A percentile compares a stretch with the other conserved stretches of the same genome.
Evolutionary conservation across 2,113 vertebrate genomes (phyloP).

Genomic region (Cromileptes altivelis): DNA sequence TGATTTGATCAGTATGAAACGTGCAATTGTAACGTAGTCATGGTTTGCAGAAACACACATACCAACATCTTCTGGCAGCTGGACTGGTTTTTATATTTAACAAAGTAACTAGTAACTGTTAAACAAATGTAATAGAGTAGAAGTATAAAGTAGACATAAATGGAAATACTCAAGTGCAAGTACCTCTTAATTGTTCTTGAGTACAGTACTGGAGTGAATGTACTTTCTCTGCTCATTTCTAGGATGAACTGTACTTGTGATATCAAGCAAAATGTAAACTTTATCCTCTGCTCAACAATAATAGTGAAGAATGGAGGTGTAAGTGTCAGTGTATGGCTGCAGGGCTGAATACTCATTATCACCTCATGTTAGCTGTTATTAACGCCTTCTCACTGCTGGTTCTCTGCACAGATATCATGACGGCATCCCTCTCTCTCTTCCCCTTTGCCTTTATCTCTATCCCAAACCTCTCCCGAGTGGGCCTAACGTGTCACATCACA

Average conservation of each 20-base stretch:
- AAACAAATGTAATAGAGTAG: no score
- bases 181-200: no score
- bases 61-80: no score
- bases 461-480: neutral
- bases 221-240: neutral
- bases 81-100: no score
- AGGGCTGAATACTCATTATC: conserved; percentile 52
- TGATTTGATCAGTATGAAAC: no score
- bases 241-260: neutral
- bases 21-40: no score
- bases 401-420: conserved; percentile 20
- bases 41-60: no score
- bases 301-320: conserved; percentile 39
- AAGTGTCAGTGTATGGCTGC: conserved; percentile 32
- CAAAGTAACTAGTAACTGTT: no score
- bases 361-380: conserved; percentile 51
- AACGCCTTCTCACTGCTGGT: conserved; percentile 33
- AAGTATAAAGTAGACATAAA: no score
- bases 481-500: conserved; percentile 35
- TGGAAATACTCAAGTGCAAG: no score
- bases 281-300: conserved; percentile 25
- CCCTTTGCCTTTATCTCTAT: neutral
- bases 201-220: no score
- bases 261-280: neutral
- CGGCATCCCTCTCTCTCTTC: conserved; percentile 13